phyloP scores from a whole-genome alignment of 1,140 invertebrate genomes.

The Mizuhopecten yessoensis region DNA sequence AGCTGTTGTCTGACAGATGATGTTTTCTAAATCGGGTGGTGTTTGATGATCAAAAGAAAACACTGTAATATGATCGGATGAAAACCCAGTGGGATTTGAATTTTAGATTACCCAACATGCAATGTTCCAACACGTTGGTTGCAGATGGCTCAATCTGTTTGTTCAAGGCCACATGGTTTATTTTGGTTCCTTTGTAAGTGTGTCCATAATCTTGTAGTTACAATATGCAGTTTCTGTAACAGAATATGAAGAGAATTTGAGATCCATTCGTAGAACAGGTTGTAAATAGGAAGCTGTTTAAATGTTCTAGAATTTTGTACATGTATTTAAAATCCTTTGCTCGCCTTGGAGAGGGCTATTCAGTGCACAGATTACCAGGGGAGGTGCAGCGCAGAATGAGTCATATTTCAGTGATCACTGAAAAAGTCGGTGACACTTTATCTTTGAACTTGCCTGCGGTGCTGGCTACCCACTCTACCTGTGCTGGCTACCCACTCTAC shows the following conservation, averaged over 20 bases:
- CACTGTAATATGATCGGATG: not conserved
- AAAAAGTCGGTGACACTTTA: not conserved
- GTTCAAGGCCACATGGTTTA: not conserved
- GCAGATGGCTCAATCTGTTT: slow-evolving; percentile 7
- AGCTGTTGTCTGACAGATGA: not conserved
- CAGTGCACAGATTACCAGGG: not conserved
- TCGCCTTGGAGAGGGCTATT: not conserved
- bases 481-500: not conserved
- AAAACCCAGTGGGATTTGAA: slow-evolving; percentile 6
- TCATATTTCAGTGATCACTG: not conserved
- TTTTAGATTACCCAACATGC: slow-evolving; percentile 34
- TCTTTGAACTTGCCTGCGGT: not conserved
- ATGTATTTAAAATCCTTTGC: not conserved
- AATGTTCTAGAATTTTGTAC: not conserved
- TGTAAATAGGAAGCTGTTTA: not conserved
- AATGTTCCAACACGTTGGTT: not conserved
- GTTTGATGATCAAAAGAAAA: slow-evolving; percentile 24
- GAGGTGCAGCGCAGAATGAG: not conserved
- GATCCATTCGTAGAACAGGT: not conserved
- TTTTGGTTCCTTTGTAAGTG: not conserved
- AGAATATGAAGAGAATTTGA: not conserved
- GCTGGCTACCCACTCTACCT: not conserved
- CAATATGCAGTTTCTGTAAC: not conserved
- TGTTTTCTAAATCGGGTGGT: slow-evolving; percentile 8
- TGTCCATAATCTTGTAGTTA: not conserved